These are phyloP conservation scores for Brachionus sp. DNA, from an alignment of 1,140 invertebrate species.

Conservation along the genomic window DNA sequence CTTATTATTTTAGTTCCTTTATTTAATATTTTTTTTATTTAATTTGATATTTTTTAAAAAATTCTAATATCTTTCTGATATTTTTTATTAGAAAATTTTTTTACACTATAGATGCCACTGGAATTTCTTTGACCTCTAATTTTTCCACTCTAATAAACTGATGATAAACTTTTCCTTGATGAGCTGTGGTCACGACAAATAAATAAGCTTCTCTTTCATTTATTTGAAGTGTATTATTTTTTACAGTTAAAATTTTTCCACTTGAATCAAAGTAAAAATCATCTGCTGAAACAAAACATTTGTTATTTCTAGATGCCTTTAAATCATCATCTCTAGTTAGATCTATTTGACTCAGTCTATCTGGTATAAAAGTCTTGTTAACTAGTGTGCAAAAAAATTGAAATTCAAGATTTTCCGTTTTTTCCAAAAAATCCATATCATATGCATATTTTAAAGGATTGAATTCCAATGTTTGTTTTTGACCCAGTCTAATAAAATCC, in stretches of 20 bases:
- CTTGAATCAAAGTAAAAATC: neutral
- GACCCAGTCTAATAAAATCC: neutral
- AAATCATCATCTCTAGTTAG: neutral
- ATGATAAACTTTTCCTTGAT: neutral
- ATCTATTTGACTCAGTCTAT: neutral
- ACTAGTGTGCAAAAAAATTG: neutral
- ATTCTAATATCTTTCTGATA: neutral
- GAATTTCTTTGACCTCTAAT: neutral
- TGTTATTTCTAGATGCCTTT: neutral
- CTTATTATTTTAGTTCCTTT: no score
- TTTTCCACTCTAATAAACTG: slow-evolving; percentile 7
- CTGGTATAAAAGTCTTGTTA: neutral
- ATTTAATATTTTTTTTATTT: no score
- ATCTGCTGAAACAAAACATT: neutral
- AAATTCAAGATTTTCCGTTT: neutral
- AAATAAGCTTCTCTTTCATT: neutral
- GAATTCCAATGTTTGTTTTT: slow-evolving; percentile 3
- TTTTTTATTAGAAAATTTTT: neutral
- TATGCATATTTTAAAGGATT: slow-evolving; percentile 35
- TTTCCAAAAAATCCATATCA: neutral
- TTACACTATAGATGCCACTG: neutral
- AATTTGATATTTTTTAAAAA: no score
- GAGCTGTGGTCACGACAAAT: neutral
- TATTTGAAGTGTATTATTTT: neutral
- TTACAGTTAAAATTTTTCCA: neutral